Percentiles rank a stretch among this genome's conserved stretches.
These are phyloP conservation scores for Macaria liturata DNA, from an alignment of 2,888 invertebrate genomes.

Conservation along the genomic window DNA sequence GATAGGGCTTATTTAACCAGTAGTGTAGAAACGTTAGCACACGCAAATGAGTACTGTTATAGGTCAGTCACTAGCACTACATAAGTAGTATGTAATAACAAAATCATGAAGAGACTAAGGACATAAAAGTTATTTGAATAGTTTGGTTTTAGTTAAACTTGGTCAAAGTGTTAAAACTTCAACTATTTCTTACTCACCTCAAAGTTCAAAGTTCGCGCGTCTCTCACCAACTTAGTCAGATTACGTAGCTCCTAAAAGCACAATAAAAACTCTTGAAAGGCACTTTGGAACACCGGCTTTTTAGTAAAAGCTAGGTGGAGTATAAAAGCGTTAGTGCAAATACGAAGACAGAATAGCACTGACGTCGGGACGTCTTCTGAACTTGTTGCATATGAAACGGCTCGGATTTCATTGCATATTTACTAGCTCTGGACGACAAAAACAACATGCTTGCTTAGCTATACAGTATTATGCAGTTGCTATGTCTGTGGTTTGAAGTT, in stretches of 20 bases:
- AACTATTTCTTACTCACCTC: constrained; percentile 1
- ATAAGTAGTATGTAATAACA: too few relatives aligned
- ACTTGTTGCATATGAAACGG: constrained; percentile 67
- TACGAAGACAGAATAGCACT: constrained; percentile 47
- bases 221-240: background rate
- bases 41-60: too few relatives aligned
- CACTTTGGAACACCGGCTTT: background rate
- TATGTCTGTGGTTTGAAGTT: too few relatives aligned
- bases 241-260: constrained; percentile 5
- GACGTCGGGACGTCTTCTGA: constrained; percentile 44
- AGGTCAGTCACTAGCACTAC: too few relatives aligned
- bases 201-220: background rate
- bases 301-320: background rate
- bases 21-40: too few relatives aligned
- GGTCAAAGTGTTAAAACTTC: too few relatives aligned
- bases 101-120: too few relatives aligned
- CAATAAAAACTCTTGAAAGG: constrained; percentile 4
- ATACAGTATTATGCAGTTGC: background rate
- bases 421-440: constrained; percentile 59
- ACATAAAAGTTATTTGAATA: too few relatives aligned
- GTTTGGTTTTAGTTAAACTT: too few relatives aligned
- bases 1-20: too few relatives aligned
- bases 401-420: constrained; percentile 77
- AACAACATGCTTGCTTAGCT: constrained; percentile 11
- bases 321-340: constrained; percentile 21